Evolutionary conservation across 2,113 vertebrate species (phyloP).

Genomic region (Odocoileus hemionus): DNA sequence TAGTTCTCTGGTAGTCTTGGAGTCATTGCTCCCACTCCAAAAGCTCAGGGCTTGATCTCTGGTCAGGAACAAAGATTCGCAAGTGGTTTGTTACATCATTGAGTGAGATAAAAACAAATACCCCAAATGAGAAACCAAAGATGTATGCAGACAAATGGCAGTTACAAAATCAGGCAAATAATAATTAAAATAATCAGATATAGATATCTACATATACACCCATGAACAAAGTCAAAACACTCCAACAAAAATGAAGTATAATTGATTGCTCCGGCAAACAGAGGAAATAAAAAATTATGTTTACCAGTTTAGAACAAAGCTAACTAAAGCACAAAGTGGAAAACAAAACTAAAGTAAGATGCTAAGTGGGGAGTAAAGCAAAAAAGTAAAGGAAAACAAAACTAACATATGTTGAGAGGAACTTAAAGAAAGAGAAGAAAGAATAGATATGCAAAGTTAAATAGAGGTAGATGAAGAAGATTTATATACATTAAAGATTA

Average conservation of each 20-base stretch:
- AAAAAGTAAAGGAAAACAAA: too few species aligned
- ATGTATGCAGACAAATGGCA: neutral
- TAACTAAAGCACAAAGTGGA: neutral
- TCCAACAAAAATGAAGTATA: neutral
- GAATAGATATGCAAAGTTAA: neutral
- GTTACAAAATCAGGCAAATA: neutral
- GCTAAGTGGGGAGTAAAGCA: neutral
- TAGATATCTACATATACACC: neutral
- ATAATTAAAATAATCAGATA: neutral
- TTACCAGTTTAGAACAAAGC: neutral
- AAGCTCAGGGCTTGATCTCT: neutral
- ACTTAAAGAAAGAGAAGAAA: neutral
- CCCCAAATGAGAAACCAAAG: neutral
- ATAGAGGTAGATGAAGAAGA: neutral
- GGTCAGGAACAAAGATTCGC: neutral
- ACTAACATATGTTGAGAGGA: neutral
- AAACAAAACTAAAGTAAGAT: neutral
- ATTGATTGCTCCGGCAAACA: rapidly evolving
- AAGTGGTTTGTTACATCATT: neutral
- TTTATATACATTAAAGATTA: neutral
- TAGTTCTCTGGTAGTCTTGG: neutral
- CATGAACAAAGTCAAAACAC: neutral
- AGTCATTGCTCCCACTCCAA: neutral
- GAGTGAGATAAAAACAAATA: neutral
- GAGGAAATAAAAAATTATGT: neutral